phyloP scores from a whole-genome alignment of 1,140 invertebrate species.

The Lasioglossum albipes region DNA sequence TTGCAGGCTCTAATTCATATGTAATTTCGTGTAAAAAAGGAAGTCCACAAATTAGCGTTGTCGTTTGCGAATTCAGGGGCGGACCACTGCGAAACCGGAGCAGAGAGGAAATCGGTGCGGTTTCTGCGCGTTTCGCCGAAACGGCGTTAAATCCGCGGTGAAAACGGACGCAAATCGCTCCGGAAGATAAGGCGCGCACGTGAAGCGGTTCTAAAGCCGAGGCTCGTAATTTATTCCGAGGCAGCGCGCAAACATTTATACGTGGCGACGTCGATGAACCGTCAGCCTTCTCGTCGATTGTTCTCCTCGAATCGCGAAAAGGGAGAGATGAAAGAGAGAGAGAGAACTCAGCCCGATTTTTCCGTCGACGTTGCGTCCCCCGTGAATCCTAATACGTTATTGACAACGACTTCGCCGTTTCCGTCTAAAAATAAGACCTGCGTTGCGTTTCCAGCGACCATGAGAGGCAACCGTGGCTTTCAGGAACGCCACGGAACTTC shows the following conservation, averaged over 20 bases:
- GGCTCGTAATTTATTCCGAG: slow-evolving; percentile 29
- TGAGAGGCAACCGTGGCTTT: neutral
- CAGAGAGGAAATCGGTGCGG: neutral
- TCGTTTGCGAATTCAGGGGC: neutral
- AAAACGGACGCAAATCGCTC: neutral
- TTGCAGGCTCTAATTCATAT: too few relatives aligned
- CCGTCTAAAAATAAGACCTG: neutral
- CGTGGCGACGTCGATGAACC: slow-evolving; percentile 3
- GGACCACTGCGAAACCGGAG: neutral
- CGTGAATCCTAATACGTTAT: slow-evolving; percentile 2
- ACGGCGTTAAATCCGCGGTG: neutral
- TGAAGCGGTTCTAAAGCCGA: neutral
- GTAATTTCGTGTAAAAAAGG: too few relatives aligned
- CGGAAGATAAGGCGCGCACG: slow-evolving; percentile 6
- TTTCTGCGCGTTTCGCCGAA: neutral
- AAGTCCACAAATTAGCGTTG: neutral
- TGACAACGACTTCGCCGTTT: neutral
- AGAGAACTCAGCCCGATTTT: slow-evolving; percentile 1
- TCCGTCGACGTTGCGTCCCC: neutral
- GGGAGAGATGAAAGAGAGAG: too few relatives aligned
- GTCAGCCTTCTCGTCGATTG: neutral
- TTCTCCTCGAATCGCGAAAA: neutral
- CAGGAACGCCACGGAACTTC: neutral
- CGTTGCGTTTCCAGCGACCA: neutral
- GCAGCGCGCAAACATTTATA: slow-evolving; percentile 21